Conservation (phyloP, 2,797 vertebrate genomes). For the Etheostoma perlongum region DNA sequence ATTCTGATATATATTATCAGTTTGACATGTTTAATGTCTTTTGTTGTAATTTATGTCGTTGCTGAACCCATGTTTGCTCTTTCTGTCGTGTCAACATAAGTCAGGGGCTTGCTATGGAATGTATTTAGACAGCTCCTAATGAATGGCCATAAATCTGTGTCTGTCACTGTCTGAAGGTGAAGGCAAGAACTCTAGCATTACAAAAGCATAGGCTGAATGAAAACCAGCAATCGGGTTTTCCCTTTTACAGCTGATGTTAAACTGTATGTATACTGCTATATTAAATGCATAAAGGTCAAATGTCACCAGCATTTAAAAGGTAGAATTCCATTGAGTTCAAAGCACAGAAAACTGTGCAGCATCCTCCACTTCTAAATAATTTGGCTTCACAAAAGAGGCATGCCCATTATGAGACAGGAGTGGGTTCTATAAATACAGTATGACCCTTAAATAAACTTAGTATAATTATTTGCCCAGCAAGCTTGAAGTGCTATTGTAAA, state of each 20-base stretch:
- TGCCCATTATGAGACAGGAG: not conserved
- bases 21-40: constrained; percentile 24
- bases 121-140: constrained; percentile 27
- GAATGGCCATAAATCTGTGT: constrained; percentile 24
- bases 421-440: not conserved
- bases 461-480: not conserved
- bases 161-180: constrained; percentile 13
- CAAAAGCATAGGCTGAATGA: constrained; percentile 2
- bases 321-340: not conserved
- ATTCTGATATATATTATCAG: not conserved
- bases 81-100: constrained; percentile 22
- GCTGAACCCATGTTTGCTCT: constrained; percentile 10
- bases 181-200: not conserved
- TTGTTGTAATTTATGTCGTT: constrained; percentile 30
- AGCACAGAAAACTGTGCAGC: not conserved
- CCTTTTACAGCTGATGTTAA: not conserved
- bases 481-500: not conserved
- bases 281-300: not conserved
- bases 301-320: not conserved
- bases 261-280: not conserved
- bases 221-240: not conserved
- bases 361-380: constrained; percentile 4
- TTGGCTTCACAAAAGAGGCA: not conserved
- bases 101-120: constrained; percentile 4
- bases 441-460: not conserved